Evolutionary conservation across 2,113 vertebrate genomes (phyloP), one percentile per base, ranked within the genome.

Genomic region (Promerops cafer): DNA sequence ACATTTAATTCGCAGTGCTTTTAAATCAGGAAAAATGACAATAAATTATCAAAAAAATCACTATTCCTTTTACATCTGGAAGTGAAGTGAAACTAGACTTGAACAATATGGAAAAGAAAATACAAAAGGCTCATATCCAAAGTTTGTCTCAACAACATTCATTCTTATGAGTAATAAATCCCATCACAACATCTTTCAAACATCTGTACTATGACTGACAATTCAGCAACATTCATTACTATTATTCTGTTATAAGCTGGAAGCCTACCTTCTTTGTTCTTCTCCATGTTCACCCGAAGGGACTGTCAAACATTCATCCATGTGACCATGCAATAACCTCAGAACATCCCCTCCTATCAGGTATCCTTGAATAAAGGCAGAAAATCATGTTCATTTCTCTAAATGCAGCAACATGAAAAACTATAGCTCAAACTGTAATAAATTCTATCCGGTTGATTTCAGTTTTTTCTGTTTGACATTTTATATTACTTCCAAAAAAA

Each of bases 291-390:
- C 99, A 84, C 99, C 99, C 0, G 99, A 99, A 60, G 99, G 99
- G 70, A 99, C 99, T 6, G 99, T 99, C 94, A 99, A 98, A 96
- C 99, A 99, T 92, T 99, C 99, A 4, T 99, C 99, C 99, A 99
- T 99, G 94, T 99, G 99, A 80, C 99, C 99, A 0, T 99, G 99
- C 80, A 99, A 98, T 89, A 99, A 96, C 61, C 99, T 98, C 85
- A 99, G 97, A 89, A 99, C 99, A 60, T 99, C 99, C 7, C 99
- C 99, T 70, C 99, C 99, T 78, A 99, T 99, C 83, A 99, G 97
- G 93, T 98, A 99, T 49, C 99, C 99, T 99, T 94, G 10, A 97
- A 96, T 57, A 65, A 91, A 93, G 8, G 13, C 6, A 93, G 40
- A 88, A 93, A 94, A 83, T 31, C 0, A 4, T 78, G 18, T 60